Conservation (phyloP, 2,888 invertebrate species). For the Sinohyriopsis cumingii region DNA sequence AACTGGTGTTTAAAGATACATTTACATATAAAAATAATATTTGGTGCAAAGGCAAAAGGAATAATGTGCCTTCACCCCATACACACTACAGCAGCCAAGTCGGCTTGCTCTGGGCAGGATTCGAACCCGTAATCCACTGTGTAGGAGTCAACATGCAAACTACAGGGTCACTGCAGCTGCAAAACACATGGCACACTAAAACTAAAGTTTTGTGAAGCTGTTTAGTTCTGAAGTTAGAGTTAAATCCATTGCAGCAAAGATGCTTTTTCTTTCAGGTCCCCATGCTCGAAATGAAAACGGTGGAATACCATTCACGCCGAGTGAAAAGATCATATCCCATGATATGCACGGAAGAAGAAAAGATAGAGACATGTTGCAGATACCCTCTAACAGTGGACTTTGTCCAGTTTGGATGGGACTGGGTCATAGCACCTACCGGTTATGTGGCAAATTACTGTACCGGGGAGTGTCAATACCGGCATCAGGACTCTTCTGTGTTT, state of each 20-base stretch:
- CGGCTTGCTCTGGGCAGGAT: too few species aligned
- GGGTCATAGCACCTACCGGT: slow-evolving; percentile 95
- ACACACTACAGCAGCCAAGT: too few species aligned
- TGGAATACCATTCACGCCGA: slow-evolving; percentile 31
- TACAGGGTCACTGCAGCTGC: too few species aligned
- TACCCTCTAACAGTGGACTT: slow-evolving; percentile 95
- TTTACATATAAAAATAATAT: too few species aligned
- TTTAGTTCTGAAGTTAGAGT: background rate
- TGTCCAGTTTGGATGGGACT: slow-evolving; percentile 96
- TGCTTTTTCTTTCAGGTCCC: slow-evolving; percentile 51
- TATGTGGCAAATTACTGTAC: slow-evolving; percentile 97
- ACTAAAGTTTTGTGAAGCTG: background rate
- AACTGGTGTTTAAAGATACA: too few species aligned
- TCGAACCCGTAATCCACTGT: too few species aligned
- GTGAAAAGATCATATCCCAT: slow-evolving; percentile 85
- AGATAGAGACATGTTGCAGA: slow-evolving; percentile 91
- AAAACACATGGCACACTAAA: too few species aligned
- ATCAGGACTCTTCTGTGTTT: slow-evolving; percentile 88
- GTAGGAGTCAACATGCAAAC: too few species aligned
- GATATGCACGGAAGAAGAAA: slow-evolving; percentile 86
- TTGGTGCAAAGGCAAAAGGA: too few species aligned
- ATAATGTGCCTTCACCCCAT: too few species aligned
- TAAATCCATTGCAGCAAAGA: background rate
- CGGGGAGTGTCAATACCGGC: slow-evolving; percentile 92
- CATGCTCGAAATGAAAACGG: slow-evolving; percentile 53